phyloP scores from a whole-genome alignment of 2,113 vertebrate species.

The Megaleporinus macrocephalus region DNA sequence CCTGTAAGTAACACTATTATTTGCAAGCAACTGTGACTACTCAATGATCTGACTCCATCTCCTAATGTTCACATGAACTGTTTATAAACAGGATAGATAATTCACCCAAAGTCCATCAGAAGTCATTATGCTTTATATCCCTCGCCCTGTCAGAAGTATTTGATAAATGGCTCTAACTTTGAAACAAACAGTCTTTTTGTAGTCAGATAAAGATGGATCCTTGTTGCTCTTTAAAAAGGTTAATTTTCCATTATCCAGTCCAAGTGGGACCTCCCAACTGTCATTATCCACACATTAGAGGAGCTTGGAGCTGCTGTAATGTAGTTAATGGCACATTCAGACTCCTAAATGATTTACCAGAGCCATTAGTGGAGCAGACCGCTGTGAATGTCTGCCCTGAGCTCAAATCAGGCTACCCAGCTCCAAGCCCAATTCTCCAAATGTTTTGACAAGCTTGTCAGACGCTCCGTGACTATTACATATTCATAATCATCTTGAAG shows the following conservation, averaged over 20 bases:
- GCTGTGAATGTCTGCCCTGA: constrained; percentile 58
- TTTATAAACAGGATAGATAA: constrained; percentile 23
- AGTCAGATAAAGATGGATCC: constrained; percentile 56
- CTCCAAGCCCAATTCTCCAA: constrained; percentile 63
- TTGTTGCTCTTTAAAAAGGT: constrained; percentile 71
- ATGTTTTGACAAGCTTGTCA: constrained; percentile 68
- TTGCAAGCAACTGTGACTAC: not conserved
- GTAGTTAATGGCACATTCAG: constrained; percentile 73
- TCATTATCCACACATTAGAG: constrained; percentile 79
- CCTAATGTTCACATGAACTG: not conserved
- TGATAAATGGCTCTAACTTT: constrained; percentile 36
- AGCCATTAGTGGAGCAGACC: constrained; percentile 73
- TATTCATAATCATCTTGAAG: constrained; percentile 46
- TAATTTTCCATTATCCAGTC: constrained; percentile 74
- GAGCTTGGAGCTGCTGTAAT: constrained; percentile 63
- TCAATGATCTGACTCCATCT: constrained; percentile 8
- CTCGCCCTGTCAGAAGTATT: constrained; percentile 6
- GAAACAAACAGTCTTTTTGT: constrained; percentile 38
- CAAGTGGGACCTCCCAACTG: constrained; percentile 64
- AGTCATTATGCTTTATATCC: constrained; percentile 15
- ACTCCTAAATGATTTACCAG: constrained; percentile 74
- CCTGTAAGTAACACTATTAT: constrained; percentile 85
- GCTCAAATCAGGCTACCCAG: constrained; percentile 60
- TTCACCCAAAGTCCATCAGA: constrained; percentile 25
- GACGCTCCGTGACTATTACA: constrained; percentile 32